Evolutionary conservation across 2,888 invertebrate species (phyloP), one percentile per base, ranked within the genome.

Genomic region (Phengaris arion): DNA sequence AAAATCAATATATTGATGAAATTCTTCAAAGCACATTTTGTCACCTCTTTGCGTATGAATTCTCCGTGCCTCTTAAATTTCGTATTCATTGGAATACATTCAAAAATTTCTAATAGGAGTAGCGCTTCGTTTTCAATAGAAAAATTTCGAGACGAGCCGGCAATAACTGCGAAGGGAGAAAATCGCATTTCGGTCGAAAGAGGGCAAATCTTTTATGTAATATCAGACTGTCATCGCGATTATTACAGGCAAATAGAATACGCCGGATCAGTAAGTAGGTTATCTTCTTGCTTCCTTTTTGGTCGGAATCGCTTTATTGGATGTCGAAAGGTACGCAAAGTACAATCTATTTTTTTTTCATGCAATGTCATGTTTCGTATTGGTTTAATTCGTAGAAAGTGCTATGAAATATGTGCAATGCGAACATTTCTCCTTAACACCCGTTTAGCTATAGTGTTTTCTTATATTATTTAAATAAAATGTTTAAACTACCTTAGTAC

Each of bases 161-260:
- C 90, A 90, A 92, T 92, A 91, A 89, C 89, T 90, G 85, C 84
- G 86, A 88, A 89, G 90, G 90, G 90, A 91, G 91, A 91, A 93
- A 93, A 93, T 93, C 93, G 91, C 89, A 93, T 93, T 93, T 92
- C 89, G 90, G 92, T 92, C 90, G 89, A 89, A 88, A 91, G 92
- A 92, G 92, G 92, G 91, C 89, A 93, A 93, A 93, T 92, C 93
- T 93, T 93, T 93, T 93, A 92, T 93, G 92, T 92, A 92, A 92
- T 93, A 93, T 92, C 89, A 93, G 92, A 93, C 93, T 92, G 93
- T 93, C 93, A 93, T 93, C 92, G 93, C 92, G 92, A 93, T 93
- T 93, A 93, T 93, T 93, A 93, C 91, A 92, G 91, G 92, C 91
- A 93, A 93, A 93, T 93, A 93, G 93, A 93, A 93, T 92, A 92